These are phyloP conservation scores for Phylloscopus trochiloides DNA, from an alignment of 2,113 vertebrate genomes.

Conservation along the genomic window DNA sequence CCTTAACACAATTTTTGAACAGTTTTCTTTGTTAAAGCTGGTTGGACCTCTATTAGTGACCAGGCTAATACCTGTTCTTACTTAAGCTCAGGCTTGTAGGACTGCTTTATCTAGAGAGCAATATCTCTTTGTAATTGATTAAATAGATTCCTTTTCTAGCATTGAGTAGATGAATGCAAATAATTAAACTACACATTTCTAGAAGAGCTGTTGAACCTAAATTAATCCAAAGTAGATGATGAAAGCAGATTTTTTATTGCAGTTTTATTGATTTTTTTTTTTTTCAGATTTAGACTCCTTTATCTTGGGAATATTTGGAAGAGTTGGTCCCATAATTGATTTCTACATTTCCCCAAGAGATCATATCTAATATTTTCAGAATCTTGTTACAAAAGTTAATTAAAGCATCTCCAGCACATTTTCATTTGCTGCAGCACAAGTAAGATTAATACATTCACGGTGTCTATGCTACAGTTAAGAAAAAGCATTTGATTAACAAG, in stretches of 20 bases:
- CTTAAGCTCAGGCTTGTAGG: background rate
- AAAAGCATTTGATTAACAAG: background rate
- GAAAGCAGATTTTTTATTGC: background rate
- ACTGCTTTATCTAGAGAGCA: background rate
- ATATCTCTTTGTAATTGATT: background rate
- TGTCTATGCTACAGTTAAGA: background rate
- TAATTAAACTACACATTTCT: background rate
- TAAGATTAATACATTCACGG: background rate
- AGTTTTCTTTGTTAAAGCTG: background rate
- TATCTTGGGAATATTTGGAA: conserved; percentile 44
- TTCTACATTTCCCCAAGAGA: conserved; percentile 42
- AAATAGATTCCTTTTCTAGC: background rate
- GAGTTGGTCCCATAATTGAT: conserved; percentile 53
- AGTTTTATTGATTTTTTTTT: conserved; percentile 5
- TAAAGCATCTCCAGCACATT: conserved; percentile 37
- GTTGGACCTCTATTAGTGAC: background rate
- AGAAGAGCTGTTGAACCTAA: background rate
- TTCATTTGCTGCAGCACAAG: background rate
- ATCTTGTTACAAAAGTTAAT: conserved; percentile 59
- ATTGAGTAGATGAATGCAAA: background rate
- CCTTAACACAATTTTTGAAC: background rate
- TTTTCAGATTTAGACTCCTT: background rate
- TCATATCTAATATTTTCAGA: conserved; percentile 17
- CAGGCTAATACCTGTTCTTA: background rate
- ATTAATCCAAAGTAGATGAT: background rate